phyloP scores from a whole-genome alignment of 2,113 vertebrate genomes.

The Silurus glanis region DNA sequence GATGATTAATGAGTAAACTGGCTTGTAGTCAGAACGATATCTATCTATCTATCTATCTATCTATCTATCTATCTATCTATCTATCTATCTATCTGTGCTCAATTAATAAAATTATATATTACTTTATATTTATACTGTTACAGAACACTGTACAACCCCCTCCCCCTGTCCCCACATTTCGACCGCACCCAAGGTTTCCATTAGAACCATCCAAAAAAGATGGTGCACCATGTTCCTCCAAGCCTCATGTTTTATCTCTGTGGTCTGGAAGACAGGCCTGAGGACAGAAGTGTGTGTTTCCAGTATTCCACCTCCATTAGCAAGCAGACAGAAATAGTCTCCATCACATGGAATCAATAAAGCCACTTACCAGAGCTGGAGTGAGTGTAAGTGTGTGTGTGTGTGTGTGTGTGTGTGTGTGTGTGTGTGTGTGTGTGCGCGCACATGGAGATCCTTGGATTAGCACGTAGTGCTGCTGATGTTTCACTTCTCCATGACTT shows the following conservation, averaged over 20 bases:
- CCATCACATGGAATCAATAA: conserved; percentile 70
- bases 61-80: too few relatives aligned
- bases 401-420: too few relatives aligned
- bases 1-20: background rate
- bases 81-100: too few relatives aligned
- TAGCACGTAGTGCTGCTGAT: conserved; percentile 24
- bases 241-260: conserved; percentile 54
- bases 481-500: conserved; percentile 30
- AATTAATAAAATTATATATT: too few relatives aligned
- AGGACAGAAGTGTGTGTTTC: conserved; percentile 43
- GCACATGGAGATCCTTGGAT: conserved; percentile 17
- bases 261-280: conserved; percentile 38
- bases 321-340: conserved; percentile 61
- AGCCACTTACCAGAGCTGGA: conserved; percentile 61
- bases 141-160: background rate
- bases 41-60: too few relatives aligned
- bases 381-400: background rate
- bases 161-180: background rate
- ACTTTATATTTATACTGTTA: too few relatives aligned
- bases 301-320: conserved; percentile 50
- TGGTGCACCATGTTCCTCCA: conserved; percentile 35
- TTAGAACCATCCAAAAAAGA: background rate
- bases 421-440: too few relatives aligned
- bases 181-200: background rate
- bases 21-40: background rate